A percentile compares a stretch with the other conserved stretches of the same genome.
phyloP scores from a whole-genome alignment of 2,797 vertebrate species.

The Macroramphosus scolopax region DNA sequence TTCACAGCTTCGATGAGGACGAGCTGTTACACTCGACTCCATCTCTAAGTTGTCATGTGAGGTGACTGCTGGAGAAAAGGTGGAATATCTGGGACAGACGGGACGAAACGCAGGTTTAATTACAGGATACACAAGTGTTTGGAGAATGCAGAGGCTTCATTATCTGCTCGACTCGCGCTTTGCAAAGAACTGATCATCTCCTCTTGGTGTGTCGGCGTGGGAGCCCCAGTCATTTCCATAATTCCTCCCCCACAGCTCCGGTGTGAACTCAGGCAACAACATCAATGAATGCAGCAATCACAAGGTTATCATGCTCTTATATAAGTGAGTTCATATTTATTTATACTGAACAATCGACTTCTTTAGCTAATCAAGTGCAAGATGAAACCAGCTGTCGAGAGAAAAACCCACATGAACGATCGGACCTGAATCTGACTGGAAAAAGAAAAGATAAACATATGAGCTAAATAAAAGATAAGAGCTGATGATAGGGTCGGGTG shows the following conservation, averaged over 20 bases:
- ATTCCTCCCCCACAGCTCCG: conserved; percentile 25
- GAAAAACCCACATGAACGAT: no score
- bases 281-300: conserved; percentile 2
- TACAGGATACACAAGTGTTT: conserved; percentile 4
- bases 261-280: conserved; percentile 4
- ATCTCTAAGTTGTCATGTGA: no score
- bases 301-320: conserved; percentile 2
- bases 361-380: no score
- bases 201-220: conserved; percentile 18
- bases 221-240: conserved; percentile 35
- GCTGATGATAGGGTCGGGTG: no score
- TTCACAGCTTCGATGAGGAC: conserved; percentile 2
- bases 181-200: conserved; percentile 9
- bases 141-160: neutral
- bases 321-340: conserved; percentile 2
- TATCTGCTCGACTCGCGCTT: no score
- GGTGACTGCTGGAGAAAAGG: neutral
- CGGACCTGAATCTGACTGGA: conserved; percentile 1
- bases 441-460: neutral
- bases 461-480: neutral
- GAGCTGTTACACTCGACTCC: no score
- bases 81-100: no score
- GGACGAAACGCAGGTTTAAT: no score
- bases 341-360: neutral
- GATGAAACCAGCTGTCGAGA: no score